Evolutionary conservation across 2,797 vertebrate genomes (phyloP).

Genomic region (Parambassis ranga): DNA sequence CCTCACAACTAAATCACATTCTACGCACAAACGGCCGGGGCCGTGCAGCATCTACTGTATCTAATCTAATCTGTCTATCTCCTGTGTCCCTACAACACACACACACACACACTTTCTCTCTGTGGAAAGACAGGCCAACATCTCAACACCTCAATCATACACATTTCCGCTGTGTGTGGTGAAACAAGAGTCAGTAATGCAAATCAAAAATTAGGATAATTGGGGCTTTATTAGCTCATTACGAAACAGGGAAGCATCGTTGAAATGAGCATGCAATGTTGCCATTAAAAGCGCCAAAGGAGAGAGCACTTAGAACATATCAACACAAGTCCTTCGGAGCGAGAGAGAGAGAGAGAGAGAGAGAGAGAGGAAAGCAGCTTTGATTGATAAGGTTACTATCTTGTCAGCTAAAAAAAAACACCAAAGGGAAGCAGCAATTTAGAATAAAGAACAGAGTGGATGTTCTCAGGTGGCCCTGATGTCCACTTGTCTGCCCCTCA

Average conservation of each 20-base stretch:
- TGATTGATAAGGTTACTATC: conserved; percentile 73
- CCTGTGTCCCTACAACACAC: conserved; percentile 55
- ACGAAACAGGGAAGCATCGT: conserved; percentile 65
- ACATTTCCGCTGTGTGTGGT: conserved; percentile 55
- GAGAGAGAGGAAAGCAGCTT: conserved; percentile 52
- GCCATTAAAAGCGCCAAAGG: conserved; percentile 60
- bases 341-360: conserved; percentile 46
- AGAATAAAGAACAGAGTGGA: conserved; percentile 49
- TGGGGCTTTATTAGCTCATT: conserved; percentile 76
- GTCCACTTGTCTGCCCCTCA: conserved; percentile 53
- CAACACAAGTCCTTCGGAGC: conserved; percentile 63
- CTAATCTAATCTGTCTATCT: conserved; percentile 79
- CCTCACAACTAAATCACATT: conserved; percentile 77
- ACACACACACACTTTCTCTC: conserved; percentile 3
- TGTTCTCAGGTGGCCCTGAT: conserved; percentile 62
- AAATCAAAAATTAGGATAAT: conserved; percentile 75
- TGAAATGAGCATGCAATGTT: conserved; percentile 64
- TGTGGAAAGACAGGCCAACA: conserved; percentile 38
- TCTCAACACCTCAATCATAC: conserved; percentile 62
- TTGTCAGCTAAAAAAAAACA: conserved; percentile 63
- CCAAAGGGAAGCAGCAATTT: conserved; percentile 52
- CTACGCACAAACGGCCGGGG: conserved; percentile 63
- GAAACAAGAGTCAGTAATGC: conserved; percentile 62
- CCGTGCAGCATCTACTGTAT: conserved; percentile 65
- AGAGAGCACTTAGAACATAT: conserved; percentile 65